Evolutionary conservation across 2,113 vertebrate genomes (phyloP), one percentile per base, ranked within the genome.

Genomic region (Calidris pygmaea): DNA sequence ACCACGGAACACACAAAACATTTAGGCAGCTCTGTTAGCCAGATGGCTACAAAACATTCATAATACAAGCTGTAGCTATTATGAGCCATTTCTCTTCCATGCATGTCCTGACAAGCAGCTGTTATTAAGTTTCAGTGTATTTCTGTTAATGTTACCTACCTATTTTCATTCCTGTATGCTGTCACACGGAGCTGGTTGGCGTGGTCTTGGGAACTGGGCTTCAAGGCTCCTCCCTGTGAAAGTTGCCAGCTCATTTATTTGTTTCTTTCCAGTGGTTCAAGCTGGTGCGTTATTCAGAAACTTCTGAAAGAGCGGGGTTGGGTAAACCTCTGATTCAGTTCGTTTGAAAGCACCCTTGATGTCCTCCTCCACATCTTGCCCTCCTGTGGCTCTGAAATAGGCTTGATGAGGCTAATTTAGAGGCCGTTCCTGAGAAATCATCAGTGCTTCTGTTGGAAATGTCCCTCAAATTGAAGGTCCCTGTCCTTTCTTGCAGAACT

Each of bases 91-190:
- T 96, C 93, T 93, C 91, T 92, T 87, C 62, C 35, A 71, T 95
- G 75, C 97, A 5, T 97, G 98, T 95, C 95, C 95, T 95, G 95
- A 97, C 97, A 96, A 91, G 96, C 97, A 73, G 82, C 87, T 96
- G 97, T 93, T 97, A 97, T 97, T 97, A 96, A 95, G 94, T 96
- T 97, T 98, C 97, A 97, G 96, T 97, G 91, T 91, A 59, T 97
- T 98, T 98, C 97, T 96, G 96, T 97, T 97, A 97, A 98, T 95
- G 95, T 97, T 97, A 97, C 95, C 97, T 98, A 96, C 95, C 96
- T 96, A 91, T 95, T 89, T 97, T 98, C 97, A 98, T 97, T 96
- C 94, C 96, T 97, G 92, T 92, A 62, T 90, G 93, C 87, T 97
- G 96, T 95, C 95, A 94, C 93, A 96, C 5, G 11, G 89, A 94